Evolutionary conservation across 2,113 vertebrate species (phyloP).

Genomic region (Dromas ardeola): DNA sequence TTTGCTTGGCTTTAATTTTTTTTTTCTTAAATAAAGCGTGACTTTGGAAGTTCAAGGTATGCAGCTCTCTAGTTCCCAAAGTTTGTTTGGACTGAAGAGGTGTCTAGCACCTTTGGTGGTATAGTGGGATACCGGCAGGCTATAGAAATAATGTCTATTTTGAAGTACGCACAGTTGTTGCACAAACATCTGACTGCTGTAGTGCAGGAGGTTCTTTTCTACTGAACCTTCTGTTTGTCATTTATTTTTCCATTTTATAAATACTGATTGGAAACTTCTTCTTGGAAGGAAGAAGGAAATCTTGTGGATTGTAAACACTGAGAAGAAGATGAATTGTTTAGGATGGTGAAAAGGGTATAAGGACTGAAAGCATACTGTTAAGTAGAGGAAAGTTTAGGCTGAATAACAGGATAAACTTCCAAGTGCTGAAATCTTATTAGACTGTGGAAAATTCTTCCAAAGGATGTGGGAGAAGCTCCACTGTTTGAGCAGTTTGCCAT

Average conservation of each 20-base stretch:
- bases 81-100: constrained; percentile 23
- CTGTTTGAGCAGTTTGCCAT: background rate
- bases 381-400: constrained; percentile 50
- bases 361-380: background rate
- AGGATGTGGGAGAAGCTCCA: constrained; percentile 34
- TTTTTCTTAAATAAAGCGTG: background rate
- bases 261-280: constrained; percentile 71
- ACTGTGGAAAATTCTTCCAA: constrained; percentile 48
- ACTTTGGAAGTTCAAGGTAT: constrained; percentile 16
- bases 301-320: constrained; percentile 68
- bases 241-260: constrained; percentile 75
- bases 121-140: background rate
- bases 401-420: constrained; percentile 39
- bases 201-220: constrained; percentile 39
- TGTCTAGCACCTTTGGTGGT: constrained; percentile 12
- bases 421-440: constrained; percentile 43
- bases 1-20: constrained; percentile 7
- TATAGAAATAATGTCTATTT: background rate
- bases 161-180: background rate
- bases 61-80: background rate
- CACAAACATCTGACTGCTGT: constrained; percentile 35
- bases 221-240: constrained; percentile 66
- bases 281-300: constrained; percentile 66
- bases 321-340: constrained; percentile 62
- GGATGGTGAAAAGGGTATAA: constrained; percentile 51